Base-by-base conservation (phyloP, 2,113 vertebrate species). In the Penelope pileata region DNA sequence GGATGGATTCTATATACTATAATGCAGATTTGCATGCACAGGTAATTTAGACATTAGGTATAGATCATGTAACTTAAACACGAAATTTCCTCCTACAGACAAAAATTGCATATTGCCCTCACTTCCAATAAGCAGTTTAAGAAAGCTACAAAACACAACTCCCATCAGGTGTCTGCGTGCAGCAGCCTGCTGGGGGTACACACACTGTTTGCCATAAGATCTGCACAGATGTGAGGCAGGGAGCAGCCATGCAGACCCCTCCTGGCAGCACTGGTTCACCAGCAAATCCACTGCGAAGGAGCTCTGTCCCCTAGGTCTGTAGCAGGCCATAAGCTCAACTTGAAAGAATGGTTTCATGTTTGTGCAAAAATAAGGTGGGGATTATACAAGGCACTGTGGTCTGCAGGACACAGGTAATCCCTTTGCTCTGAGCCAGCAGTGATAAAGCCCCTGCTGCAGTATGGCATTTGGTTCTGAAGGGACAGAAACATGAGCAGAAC, bases 31-130 rank as follows among this genome's bases (percentile, higher is more conserved):
- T 95, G 96, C 76, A 90, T 78, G 94, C 96, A 95, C 88, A 90
- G 86, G 88, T 96, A 94, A 94, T 93, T 96, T 81, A 95, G 80
- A 91, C 77, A 84, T 96, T 94, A 94, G 83, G 76, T 78, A 90
- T 47, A 95, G 91, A 93, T 88, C 73, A 88, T 10, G 1, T 47
- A 93, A 96, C 86, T 81, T 95, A 90, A 97, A 96, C 21, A 7
- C 47, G 67, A 90, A 85, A 94, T 90, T 96, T 83, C 87, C 93
- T 97, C 87, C 87, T 45, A 83, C 84, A 86, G 78, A 70, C 70
- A 79, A 12, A 38, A 90, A 80, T 10, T 94, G 84, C 70, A 24
- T 50, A 54, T 76, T 83, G 63, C 51, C 17, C 26, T 69, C 47
- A 43, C 63, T 77, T 90, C 79, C 76, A 70, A 59, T 13, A 64